Conservation (phyloP, 2,888 invertebrate genomes). For the Macrophya annulata region DNA sequence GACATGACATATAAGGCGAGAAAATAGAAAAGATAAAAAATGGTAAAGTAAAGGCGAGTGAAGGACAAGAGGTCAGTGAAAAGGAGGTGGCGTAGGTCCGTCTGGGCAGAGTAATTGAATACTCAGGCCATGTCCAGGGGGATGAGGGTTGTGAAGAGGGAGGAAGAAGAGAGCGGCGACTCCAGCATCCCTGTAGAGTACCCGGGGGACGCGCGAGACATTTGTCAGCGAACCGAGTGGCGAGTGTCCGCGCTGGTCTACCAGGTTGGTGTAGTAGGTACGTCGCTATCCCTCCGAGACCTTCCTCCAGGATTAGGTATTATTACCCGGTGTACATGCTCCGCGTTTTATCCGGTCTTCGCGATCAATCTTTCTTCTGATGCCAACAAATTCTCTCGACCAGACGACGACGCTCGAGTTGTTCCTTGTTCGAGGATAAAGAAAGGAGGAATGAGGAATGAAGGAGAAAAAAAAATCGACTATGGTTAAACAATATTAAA, state of each 20-base stretch:
- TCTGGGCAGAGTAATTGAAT: constrained; percentile 70
- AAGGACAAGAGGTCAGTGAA: constrained; percentile 54
- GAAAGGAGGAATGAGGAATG: background rate
- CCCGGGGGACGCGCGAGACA: constrained; percentile 76
- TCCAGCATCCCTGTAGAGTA: constrained; percentile 35
- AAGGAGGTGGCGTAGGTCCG: constrained; percentile 59
- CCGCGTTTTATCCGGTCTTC: constrained; percentile 63
- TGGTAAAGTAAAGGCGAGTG: background rate
- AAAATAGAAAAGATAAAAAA: background rate
- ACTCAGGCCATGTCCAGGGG: constrained; percentile 65
- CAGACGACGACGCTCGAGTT: constrained; percentile 36
- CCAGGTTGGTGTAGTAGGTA: constrained; percentile 45
- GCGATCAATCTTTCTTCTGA: constrained; percentile 56
- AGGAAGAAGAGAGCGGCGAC: constrained; percentile 38
- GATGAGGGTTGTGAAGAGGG: constrained; percentile 47
- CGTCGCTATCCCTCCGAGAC: constrained; percentile 70
- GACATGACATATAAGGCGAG: background rate
- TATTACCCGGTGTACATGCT: constrained; percentile 77
- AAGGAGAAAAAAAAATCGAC: background rate
- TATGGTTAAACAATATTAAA: constrained; percentile 41
- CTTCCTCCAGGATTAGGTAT: constrained; percentile 68
- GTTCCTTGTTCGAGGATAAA: background rate
- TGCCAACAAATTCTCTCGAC: constrained; percentile 45
- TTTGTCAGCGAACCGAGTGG: constrained; percentile 78
- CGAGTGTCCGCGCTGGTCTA: constrained; percentile 67